phyloP scores from a whole-genome alignment of 2,888 invertebrate species.

The Rhamnusium bicolor region DNA sequence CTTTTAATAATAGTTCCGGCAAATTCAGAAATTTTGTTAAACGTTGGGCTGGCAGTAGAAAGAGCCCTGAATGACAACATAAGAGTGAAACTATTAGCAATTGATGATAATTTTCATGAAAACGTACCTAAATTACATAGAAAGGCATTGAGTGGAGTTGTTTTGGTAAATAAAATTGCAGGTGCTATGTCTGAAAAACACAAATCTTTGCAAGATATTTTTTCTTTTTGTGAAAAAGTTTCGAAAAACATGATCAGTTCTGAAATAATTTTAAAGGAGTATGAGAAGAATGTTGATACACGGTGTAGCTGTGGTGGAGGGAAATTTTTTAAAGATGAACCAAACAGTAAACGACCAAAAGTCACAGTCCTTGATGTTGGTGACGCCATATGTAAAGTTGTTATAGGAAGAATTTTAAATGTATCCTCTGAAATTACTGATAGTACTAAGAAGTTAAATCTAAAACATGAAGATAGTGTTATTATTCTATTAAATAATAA shows the following conservation, averaged over 20 bases:
- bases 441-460: constrained; percentile 27
- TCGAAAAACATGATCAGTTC: constrained; percentile 78
- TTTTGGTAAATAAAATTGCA: constrained; percentile 78
- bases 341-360: not conserved
- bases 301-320: constrained; percentile 15
- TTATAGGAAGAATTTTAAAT: constrained; percentile 61
- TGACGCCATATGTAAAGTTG: constrained; percentile 16
- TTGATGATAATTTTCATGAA: constrained; percentile 81
- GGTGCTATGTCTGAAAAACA: constrained; percentile 83
- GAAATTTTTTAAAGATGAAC: not conserved
- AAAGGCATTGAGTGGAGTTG: constrained; percentile 74
- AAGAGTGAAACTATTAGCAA: constrained; percentile 73
- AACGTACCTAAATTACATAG: constrained; percentile 51
- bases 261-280: constrained; percentile 58
- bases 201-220: constrained; percentile 75
- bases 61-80: constrained; percentile 78
- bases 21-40: constrained; percentile 85
- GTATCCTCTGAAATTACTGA: not conserved
- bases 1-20: constrained; percentile 83
- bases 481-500: constrained; percentile 83
- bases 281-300: constrained; percentile 71
- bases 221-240: constrained; percentile 70
- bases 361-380: not conserved
- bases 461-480: constrained; percentile 65
- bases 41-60: constrained; percentile 87